Base-by-base conservation (phyloP, 2,888 invertebrate species). In the Andricus curvator region DNA sequence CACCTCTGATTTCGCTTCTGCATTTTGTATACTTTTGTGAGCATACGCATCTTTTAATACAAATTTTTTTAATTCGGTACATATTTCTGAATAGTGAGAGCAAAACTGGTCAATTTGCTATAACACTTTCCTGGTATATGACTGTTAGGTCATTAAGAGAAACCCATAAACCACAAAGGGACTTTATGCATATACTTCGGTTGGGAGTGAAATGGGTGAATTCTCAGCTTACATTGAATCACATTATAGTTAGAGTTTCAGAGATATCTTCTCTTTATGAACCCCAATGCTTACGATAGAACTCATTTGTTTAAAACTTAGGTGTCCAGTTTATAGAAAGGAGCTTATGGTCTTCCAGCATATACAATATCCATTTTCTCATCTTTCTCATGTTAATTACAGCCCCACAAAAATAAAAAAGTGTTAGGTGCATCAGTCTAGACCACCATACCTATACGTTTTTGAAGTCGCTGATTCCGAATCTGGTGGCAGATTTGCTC, bases 211-310 rank as follows among this genome's bases (percentile, higher is more conserved):
- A 51, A 60, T 65, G 20, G 29, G 62, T 64, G 20, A 51, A 77
- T 80, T 80, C 33, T 62, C 65, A 56, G 68, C 65, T 80, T 78
- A 78, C 67, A 33, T 68, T 78, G 62, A 78, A 78, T 80, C 51
- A 51, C 48, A 17, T 60, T 68, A 65, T 17, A 41, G 22, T 67
- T 41, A 2, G 20, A 4, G 37, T 78, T 76, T 6, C 17, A 22
- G 17, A 78, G 20, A 68, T 44, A 41, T 25, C 65, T 56, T 56
- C 37, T 62, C n/a, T 22, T 67, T 29, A 70, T 56, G 56, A 41
- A 25, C n/a, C 15, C 9, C 62, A 2, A 62, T 4, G 13, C 25
- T 62, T 13, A 62, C 15, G 25, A 62, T 25, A 25, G 15, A 17
- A 62, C 25, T 15, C 62, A 62, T 25, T 25, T 62, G 22, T 4